Evolutionary conservation across 2,888 invertebrate genomes (phyloP), one percentile per base, ranked within the genome.

Genomic region (Choristoneura rosaceana): DNA sequence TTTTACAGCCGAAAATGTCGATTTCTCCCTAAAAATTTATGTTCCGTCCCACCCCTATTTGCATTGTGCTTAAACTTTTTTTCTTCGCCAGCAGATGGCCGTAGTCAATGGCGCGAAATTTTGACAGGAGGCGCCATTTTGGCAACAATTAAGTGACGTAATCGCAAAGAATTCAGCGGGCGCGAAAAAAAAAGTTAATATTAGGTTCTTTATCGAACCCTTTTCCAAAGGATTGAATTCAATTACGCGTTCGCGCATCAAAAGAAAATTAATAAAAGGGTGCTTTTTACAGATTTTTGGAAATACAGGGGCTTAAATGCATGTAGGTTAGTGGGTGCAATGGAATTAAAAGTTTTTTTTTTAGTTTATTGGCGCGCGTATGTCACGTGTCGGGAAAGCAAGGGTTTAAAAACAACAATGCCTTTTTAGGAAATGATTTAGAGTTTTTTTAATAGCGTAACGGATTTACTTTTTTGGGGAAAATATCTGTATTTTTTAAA

Each of bases 141-240:
- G 87, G 81, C 82, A 79, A 88, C 86, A 91, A 88, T 89, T 89
- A 88, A 90, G 88, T 85, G 82, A 85, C 83, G 77, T 79, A 81
- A 43, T 79, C 76, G 82, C 82, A 76, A 80, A 79, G 79, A 77
- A 76, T 76, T 74, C 73, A 71, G 73, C 79, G 74, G 43, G 62
- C 78, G 75, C 73, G 73, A 76, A 76, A 87, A 90, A 87, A 90
- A 91, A 90, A 87, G 82, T 85, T 84, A 88, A 88, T 90, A 89
- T 87, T 78, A 84, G 87, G 86, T 87, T 86, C 84, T 90, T 90
- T 91, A 89, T 87, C 80, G 88, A 92, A 92, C 93, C 94, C 92
- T 92, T 92, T 93, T 92, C 92, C 91, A 91, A 92, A 90, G 93
- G 93, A 93, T 92, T 94, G 90, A 88, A 92, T 94, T 91, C 92